phyloP scores from a whole-genome alignment of 2,113 vertebrate species.

The Heterochromis multidens region DNA sequence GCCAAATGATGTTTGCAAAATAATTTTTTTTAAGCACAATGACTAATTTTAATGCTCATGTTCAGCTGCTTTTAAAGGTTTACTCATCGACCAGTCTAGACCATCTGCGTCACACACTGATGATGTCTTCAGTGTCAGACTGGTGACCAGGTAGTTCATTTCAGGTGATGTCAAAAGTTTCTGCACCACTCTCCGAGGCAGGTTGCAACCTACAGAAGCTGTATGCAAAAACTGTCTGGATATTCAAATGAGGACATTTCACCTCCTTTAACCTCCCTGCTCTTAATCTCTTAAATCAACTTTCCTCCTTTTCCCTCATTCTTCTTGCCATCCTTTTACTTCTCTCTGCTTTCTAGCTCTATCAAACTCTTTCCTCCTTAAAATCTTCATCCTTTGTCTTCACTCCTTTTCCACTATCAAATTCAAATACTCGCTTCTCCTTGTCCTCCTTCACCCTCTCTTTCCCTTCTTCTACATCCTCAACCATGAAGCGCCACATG shows the following conservation, averaged over 20 bases:
- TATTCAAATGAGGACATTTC: neutral
- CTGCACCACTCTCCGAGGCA: neutral
- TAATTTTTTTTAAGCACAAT: neutral
- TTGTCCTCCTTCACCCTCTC: neutral
- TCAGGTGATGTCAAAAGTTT: neutral
- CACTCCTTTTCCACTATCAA: neutral
- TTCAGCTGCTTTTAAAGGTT: neutral
- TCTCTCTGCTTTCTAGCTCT: neutral
- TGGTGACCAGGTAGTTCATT: neutral
- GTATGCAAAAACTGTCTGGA: neutral
- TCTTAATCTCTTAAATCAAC: neutral
- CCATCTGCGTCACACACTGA: neutral
- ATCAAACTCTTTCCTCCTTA: neutral
- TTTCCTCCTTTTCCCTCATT: neutral
- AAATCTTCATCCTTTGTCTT: neutral
- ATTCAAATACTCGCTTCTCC: neutral
- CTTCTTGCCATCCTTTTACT: neutral
- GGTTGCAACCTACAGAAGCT: neutral
- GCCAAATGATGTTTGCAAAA: neutral
- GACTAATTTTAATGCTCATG: neutral
- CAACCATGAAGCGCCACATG: neutral
- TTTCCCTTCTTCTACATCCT: neutral
- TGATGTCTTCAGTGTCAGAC: neutral
- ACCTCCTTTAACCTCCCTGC: neutral
- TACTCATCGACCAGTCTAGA: slow-evolving; percentile 12